Percentiles rank a stretch among this genome's conserved stretches.
phyloP scores from a whole-genome alignment of 2,888 invertebrate species.

The Dasysyrphus tricinctus region DNA sequence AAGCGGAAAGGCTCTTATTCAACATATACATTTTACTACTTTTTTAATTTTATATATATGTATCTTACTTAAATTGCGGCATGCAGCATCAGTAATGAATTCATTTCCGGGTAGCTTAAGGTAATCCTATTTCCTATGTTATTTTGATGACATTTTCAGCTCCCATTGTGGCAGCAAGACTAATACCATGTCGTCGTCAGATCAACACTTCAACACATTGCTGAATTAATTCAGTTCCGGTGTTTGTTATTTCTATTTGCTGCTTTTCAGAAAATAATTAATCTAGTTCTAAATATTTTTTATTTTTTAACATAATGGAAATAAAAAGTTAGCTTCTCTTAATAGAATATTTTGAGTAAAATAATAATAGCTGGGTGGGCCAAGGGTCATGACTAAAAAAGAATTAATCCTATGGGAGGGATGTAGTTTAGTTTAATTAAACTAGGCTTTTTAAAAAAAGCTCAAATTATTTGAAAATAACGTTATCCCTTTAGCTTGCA shows the following conservation, averaged over 20 bases:
- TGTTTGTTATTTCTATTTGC: background rate
- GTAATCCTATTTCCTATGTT: constrained; percentile 3
- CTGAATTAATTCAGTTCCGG: no score
- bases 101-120: constrained; percentile 3
- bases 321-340: no score
- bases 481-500: no score
- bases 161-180: background rate
- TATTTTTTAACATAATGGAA: no score
- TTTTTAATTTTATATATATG: background rate
- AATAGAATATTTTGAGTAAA: no score
- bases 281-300: no score
- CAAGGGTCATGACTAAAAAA: no score
- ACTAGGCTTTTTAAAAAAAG: no score
- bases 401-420: no score
- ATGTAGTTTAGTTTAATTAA: no score
- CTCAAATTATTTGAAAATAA: no score
- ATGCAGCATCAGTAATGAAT: background rate
- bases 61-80: background rate
- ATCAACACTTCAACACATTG: background rate
- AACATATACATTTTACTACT: background rate
- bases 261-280: background rate
- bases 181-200: background rate
- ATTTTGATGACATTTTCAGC: constrained; percentile 2
- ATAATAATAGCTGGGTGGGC: no score
- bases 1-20: background rate